phyloP scores from a whole-genome alignment of 2,888 invertebrate species.

The Caenorhabditis becei region DNA sequence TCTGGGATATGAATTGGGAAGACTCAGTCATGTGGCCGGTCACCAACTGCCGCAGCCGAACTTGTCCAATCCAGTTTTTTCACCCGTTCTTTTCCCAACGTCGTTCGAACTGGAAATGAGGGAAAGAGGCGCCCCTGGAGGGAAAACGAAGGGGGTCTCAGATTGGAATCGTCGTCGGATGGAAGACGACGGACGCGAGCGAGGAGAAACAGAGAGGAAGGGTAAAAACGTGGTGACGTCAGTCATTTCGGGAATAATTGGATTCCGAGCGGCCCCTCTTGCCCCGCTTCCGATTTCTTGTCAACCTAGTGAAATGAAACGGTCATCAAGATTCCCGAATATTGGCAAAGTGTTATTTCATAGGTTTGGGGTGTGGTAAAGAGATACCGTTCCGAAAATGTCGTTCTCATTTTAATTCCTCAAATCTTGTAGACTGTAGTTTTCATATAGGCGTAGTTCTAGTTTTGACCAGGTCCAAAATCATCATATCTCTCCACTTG shows the following conservation, averaged over 20 bases:
- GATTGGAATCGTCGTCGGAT: slow-evolving; percentile 41
- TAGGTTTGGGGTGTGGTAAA: neutral
- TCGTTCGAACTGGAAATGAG: slow-evolving; percentile 57
- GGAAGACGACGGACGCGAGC: slow-evolving; percentile 1
- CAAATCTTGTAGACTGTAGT: no score
- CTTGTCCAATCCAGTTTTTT: slow-evolving; percentile 62
- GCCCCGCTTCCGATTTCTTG: slow-evolving; percentile 3
- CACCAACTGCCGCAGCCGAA: slow-evolving; percentile 39
- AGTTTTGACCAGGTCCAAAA: no score
- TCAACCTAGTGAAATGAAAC: slow-evolving; percentile 16
- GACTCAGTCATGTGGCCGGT: slow-evolving; percentile 52
- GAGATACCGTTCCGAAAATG: no score
- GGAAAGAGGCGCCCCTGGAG: slow-evolving; percentile 32
- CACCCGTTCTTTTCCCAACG: slow-evolving; percentile 48
- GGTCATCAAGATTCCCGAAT: neutral
- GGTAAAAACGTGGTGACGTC: slow-evolving; percentile 34
- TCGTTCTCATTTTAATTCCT: no score
- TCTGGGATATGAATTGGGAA: slow-evolving; percentile 49
- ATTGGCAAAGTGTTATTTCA: neutral
- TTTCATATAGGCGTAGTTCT: no score
- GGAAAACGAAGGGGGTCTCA: slow-evolving; percentile 26
- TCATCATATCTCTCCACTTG: no score
- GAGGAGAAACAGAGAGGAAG: neutral
- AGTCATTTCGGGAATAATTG: slow-evolving; percentile 46
- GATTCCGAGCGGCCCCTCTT: slow-evolving; percentile 17